Evolutionary conservation across 2,888 invertebrate species (phyloP), one percentile per base, ranked within the genome.

Genomic region (Zele albiditarsus): DNA sequence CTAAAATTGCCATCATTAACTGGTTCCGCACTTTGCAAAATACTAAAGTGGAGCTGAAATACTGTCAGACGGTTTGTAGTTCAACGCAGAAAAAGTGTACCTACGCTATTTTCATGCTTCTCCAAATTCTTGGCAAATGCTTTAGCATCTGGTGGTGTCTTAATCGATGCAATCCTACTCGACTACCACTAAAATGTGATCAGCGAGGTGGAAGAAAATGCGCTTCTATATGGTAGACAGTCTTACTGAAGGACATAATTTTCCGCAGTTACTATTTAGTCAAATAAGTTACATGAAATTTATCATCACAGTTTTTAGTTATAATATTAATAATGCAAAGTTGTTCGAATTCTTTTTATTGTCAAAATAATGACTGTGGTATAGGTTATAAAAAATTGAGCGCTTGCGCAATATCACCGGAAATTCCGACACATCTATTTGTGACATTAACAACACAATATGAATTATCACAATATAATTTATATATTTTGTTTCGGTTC

Each of bases 141-240:
- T 53, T 3, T n/a, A 53, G 53, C 53, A 53, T 53, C 53, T 53
- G 53, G 53, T 20, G 23, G 53, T 0, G 53, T 53, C 53, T 53
- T 53, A 53, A 53, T 53, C 53, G 53, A 53, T 53, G 20, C 53
- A 53, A 53, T 53, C 6, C 20, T 20, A n/a, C 53, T 20, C 53
- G 20, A 10, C 53, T n/a, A 53, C 20, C 53, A 53, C 53, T 53
- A 20, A 53, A 53, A 53, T 53, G 53, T 53, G 53, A 53, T 53
- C 53, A 53, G 20, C 53, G 23, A 53, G 23, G 4, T 2, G 53
- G 53, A 53, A 53, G 53, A 23, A 20, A 53, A 53, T 53, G n/a
- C n/a, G 8, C n/a, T 53, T 23, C 53, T 23, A 53, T 2, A 53
- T n/a, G 1, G 46, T 46, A 46, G 6, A 53, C 6, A 6, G n/a